Base-by-base conservation (phyloP, 2,797 vertebrate species). In the Uromys caudimaculatus region DNA sequence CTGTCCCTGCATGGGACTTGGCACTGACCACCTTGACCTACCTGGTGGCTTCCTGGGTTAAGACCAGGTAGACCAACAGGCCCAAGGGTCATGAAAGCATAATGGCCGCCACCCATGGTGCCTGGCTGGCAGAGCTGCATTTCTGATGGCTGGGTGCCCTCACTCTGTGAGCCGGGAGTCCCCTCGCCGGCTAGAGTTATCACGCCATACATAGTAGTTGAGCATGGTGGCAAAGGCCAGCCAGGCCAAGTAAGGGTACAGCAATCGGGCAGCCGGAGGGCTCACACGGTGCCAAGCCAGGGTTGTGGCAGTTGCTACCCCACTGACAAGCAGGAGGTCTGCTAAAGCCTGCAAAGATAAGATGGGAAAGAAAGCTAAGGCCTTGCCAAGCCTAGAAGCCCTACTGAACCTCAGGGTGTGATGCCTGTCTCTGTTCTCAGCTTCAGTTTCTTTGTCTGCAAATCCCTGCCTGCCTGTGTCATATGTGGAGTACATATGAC, bases 191-290 rank as follows among this genome's bases (percentile, higher is more conserved):
- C 96, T 95, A 0, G 4, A 29, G 93, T 99, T 99, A 94, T 98
- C 98, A 27, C 97, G 97, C 99, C 99, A 99, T 54, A 99, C 17
- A 0, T 58, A 64, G 60, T 99, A 99, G 88, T 98, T 99, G 64
- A 99, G 98, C 0, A 81, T 54, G 32, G 98, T 97, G 6, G 98
- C 98, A 3, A 99, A 97, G 64, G 97, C 93, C 89, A 99, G 93
- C 99, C 99, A 99, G 32, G 98, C 98, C 97, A 99, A 92, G 93
- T 99, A 99, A 0, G 99, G 99, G 76, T 98, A 96, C 97, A 99
- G 98, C 94, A 99, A 95, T 89, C 98, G 98, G 79, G 98, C 98
- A 0, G 99, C 99, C 0, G 93, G 87, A 7, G 93, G 98, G 96
- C 96, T 99, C 97, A 99, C 97, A 6, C 38, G 97, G 17, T 98